These are phyloP conservation scores for Girardia tigrina DNA, from an alignment of 2,888 invertebrate genomes.

Conservation along the genomic window DNA sequence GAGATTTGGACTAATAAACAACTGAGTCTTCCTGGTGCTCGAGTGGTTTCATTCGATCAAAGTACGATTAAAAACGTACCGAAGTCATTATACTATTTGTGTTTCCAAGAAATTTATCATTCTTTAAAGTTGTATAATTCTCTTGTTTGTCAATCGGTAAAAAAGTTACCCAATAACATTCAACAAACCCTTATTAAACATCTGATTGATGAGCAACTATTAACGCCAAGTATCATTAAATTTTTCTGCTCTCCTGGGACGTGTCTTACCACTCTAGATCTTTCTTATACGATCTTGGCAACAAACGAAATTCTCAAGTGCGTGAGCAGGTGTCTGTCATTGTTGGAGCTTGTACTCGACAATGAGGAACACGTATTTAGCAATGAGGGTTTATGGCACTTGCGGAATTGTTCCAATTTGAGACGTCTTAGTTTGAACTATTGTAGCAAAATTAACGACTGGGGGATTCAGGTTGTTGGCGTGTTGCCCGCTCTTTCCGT, in stretches of 20 bases:
- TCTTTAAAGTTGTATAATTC: background rate
- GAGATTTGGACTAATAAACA: background rate
- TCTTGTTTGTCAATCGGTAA: background rate
- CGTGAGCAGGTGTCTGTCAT: background rate
- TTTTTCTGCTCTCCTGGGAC: background rate
- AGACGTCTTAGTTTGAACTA: background rate
- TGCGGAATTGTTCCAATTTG: background rate
- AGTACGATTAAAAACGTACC: background rate
- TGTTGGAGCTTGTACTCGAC: background rate
- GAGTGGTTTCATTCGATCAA: too few species aligned
- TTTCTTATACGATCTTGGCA: background rate
- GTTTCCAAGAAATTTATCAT: background rate
- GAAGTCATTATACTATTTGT: background rate
- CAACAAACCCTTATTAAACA: background rate
- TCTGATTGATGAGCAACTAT: background rate
- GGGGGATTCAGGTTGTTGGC: background rate
- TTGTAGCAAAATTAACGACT: background rate
- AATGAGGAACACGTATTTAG: background rate
- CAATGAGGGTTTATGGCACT: background rate
- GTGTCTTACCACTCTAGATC: background rate
- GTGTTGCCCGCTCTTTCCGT: background rate
- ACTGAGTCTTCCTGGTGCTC: background rate
- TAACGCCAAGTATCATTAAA: background rate
- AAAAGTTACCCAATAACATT: background rate
- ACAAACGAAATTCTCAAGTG: background rate